Evolutionary conservation across 2,888 invertebrate species (phyloP), one percentile per base, ranked within the genome.

Genomic region (Ennomos quercinarius): DNA sequence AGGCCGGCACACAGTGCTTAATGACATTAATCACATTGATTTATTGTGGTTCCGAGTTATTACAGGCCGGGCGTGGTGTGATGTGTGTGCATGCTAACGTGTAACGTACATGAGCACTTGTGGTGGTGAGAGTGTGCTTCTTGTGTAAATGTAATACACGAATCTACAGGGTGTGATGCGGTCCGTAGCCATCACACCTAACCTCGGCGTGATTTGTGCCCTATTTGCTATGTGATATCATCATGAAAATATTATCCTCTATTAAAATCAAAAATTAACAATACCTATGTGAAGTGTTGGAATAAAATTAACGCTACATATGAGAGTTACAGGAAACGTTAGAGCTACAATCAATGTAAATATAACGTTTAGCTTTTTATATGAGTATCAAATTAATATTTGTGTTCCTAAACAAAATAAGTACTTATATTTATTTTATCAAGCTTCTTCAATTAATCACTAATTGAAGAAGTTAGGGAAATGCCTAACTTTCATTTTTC

Each of bases 21-120:
- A 92, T 92, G 92, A 91, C 92, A 92, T 92, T 92, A 92, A 92
- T 92, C 92, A 92, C 91, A 91, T 92, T 92, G 92, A 92, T 92
- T 92, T 92, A 92, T 92, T 91, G 92, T 91, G 92, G 92, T 91
- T 91, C 91, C 92, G 91, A 92, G 92, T 92, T 92, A 92, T 92
- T 92, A 92, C 92, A 91, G 92, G 91, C 90, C 86, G 86, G 87
- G 81, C 82, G 80, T 66, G 67, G 72, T 66, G 67, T 67, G 66
- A 69, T 70, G 87, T 87, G 86, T 78, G 87, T 81, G 77, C 73
- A 76, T 76, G 74, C 71, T 71, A 63, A 66, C 73, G 74, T 78
- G 69, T 71, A 71, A 70, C 71, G 61, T 63, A 73, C 69, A 69
- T 72, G 66, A 66, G 56, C 47, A 57, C 66, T 61, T 68, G 73